phyloP scores from a whole-genome alignment of 2,797 vertebrate species.

The Clarias pachynema region DNA sequence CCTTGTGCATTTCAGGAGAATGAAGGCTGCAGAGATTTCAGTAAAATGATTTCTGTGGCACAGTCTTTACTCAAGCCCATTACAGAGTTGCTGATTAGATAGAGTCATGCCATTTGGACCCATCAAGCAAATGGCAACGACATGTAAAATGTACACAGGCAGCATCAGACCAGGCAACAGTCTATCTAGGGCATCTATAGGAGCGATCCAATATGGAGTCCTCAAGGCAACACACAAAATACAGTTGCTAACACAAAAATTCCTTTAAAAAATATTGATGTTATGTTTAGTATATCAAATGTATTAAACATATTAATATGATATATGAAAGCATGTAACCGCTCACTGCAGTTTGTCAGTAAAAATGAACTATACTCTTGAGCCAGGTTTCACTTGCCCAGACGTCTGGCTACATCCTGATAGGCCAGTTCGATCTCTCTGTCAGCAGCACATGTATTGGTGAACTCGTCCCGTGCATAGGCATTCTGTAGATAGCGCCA shows the following conservation, averaged over 20 bases:
- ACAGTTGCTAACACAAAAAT: conserved; percentile 20
- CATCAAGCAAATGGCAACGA: conserved; percentile 44
- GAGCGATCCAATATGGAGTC: conserved; percentile 50
- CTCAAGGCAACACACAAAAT: conserved; percentile 44
- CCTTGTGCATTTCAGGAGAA: conserved; percentile 15
- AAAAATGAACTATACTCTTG: background rate
- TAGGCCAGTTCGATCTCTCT: conserved; percentile 92
- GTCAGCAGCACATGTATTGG: conserved; percentile 91
- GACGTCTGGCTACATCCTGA: conserved; percentile 89
- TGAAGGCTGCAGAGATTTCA: conserved; percentile 1
- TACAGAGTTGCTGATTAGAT: conserved; percentile 50
- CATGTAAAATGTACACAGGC: conserved; percentile 48
- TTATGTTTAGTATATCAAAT: background rate
- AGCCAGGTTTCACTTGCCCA: conserved; percentile 75
- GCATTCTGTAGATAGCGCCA: conserved; percentile 92
- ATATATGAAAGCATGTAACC: background rate
- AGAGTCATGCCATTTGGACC: conserved; percentile 40
- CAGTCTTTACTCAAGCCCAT: conserved; percentile 49
- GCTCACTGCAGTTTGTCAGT: background rate
- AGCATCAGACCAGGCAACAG: conserved; percentile 34
- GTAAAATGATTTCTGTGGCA: conserved; percentile 48
- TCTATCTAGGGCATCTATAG: conserved; percentile 44
- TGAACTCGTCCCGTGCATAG: conserved; percentile 89
- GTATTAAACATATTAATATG: conserved; percentile 20
- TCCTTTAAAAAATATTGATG: background rate